Evolutionary conservation across 2,888 invertebrate species (phyloP), one percentile per base, ranked within the genome.

Genomic region (Dasysyrphus tricinctus): DNA sequence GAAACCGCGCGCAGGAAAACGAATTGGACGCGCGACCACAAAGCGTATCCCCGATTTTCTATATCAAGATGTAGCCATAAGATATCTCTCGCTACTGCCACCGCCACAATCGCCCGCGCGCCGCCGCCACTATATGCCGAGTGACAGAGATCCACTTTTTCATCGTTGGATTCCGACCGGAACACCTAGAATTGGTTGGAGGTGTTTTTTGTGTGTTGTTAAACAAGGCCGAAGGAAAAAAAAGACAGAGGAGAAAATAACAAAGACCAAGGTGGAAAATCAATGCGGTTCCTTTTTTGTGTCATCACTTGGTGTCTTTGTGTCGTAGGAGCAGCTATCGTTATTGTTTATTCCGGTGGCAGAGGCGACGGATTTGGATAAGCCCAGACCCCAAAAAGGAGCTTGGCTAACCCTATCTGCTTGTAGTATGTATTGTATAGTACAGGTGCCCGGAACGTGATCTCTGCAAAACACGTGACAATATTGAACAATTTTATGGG

Each of bases 251-350:
- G 7, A 61, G 24, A 16, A 72, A 72, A 76, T 63, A 81, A 82
- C 70, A 75, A 86, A 78, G 86, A 75, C 61, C 70, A 86, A 78
- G 86, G 82, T 75, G 86, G 82, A 82, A 75, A 86, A 82, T 79
- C 78, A 86, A 82, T 79, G 86, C 82, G 82, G 82, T 79, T 78
- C 82, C 82, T 86, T 86, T 86, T 86, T 82, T 86, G 86, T 82
- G 59, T 59, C 59, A 74, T 79, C 57, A 24, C 44, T 44, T 49
- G 49, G 57, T 44, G 72, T 65, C 70, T 67, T 29, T 49, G 32
- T 49, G 39, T 34, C 37, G 44, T 51, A 24, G 24, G 14, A 59
- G 14, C 76, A 19, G 14, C 63, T 49, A 74, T 74, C 57, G 69
- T 72, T 76, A 37, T 67, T 67, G 49, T 80, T 49, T 80, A 72